These are phyloP conservation scores for Orientallactaga sibirica DNA, from an alignment of 2,797 vertebrate genomes.

Conservation along the genomic window DNA sequence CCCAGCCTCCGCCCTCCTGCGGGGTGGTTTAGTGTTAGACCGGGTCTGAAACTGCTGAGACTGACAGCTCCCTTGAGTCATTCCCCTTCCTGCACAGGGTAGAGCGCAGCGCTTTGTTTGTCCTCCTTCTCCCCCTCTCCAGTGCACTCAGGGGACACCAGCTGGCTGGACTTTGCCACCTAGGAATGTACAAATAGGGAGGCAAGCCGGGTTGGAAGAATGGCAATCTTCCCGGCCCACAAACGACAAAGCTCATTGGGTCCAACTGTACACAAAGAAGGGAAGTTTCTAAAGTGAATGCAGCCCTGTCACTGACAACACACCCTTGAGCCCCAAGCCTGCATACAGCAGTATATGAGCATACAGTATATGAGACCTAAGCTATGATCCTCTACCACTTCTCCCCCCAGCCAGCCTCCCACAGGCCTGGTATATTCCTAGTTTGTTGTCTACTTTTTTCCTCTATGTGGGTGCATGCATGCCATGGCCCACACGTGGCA, in stretches of 20 bases:
- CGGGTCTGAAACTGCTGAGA: neutral
- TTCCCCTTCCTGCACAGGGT: neutral
- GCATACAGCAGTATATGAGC: neutral
- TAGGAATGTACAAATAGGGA: neutral
- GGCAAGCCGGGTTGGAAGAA: neutral
- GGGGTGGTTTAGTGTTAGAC: neutral
- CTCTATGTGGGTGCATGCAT: no score
- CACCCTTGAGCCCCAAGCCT: neutral
- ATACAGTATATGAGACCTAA: no score
- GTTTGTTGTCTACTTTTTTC: neutral
- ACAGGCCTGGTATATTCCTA: neutral
- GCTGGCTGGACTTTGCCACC: neutral
- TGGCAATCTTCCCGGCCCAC: neutral
- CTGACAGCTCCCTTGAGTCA: neutral
- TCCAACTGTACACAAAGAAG: neutral
- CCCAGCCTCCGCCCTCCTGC: neutral
- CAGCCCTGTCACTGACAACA: neutral
- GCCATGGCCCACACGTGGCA: no score
- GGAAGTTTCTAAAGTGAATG: neutral
- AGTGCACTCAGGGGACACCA: neutral
- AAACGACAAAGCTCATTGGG: neutral
- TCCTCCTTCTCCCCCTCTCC: neutral
- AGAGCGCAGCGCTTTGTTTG: neutral
- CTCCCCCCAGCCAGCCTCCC: neutral
- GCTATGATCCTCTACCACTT: no score